Base-by-base conservation (phyloP, 2,797 vertebrate species). In the Botia kubotai region DNA sequence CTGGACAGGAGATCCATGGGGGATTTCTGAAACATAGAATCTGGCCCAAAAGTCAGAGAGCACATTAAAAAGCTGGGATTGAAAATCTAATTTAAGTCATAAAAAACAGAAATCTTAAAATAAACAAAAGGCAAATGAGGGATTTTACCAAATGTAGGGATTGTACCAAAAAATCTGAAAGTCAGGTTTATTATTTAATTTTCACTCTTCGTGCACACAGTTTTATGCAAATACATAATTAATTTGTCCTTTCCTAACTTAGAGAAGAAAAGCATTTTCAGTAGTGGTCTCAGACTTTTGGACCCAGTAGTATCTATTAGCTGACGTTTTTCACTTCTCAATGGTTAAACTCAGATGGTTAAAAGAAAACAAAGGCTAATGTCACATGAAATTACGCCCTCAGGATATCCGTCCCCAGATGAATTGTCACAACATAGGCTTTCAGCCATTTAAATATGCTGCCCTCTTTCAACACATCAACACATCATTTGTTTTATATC, bases 321-420 rank as follows among this genome's bases (percentile, higher is more conserved):
- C 62, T 72, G 69, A 55, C 36, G 50, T 72, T 39, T 72, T 65
- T 65, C 3, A 79, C 72, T 72, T 72, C 14, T 10, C 17, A 53
- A 17, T 65, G 29, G 29, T 72, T 72, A 65, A 79, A 65, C 6
- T 2, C 23, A 36, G 4, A 33, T 33, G 33, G 33, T 33, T 33
- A 33, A 33, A 55, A 39, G 26, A 53, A 79, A 65, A 58, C 58
- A 72, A 72, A 39, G 0, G 33, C 58, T 43, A 65, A 43, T 71
- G 69, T 79, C 69, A 79, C 48, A 55, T 43, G 46, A 48, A 78
- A 71, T 78, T 60, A 62, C 26, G n/a, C 39, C 67, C 57, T 21
- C 13, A 65, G 58, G 69, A 79, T 46, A 79, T 72, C 21, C 10
- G 43, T 77, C 16, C 1, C n/a, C 46, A 52, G 55, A 71, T 79